Conservation (phyloP, 2,888 invertebrate genomes). For the Ophion obscuratus region DNA sequence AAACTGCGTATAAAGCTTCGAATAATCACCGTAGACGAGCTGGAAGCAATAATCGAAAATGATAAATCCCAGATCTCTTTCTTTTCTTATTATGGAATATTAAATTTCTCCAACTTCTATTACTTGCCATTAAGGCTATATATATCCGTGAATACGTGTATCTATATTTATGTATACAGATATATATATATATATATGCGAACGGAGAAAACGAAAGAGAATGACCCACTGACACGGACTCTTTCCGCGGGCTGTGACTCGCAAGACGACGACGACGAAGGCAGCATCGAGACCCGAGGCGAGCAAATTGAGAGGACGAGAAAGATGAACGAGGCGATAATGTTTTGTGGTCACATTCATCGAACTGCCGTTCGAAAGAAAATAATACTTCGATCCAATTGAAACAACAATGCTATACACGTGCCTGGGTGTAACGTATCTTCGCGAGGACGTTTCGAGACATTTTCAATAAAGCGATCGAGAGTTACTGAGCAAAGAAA, state of each 20-base stretch:
- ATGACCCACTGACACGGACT: constrained; percentile 82
- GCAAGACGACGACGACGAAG: constrained; percentile 42
- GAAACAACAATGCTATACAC: constrained; percentile 5
- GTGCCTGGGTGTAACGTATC: constrained; percentile 3
- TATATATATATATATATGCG: constrained; percentile 25
- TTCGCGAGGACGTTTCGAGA: constrained; percentile 1
- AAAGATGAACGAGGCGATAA: constrained; percentile 37
- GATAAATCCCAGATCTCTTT: constrained; percentile 6
- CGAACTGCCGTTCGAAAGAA: not conserved
- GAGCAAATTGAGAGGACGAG: constrained; percentile 51
- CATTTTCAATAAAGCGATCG: constrained; percentile 46
- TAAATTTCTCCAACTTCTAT: constrained; percentile 25
- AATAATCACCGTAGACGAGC: not conserved
- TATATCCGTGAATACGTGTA: not conserved
- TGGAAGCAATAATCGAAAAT: not conserved
- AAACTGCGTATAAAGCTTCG: not conserved
- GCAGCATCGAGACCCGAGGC: constrained; percentile 19
- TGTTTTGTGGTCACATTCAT: constrained; percentile 32
- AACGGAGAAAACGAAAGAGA: constrained; percentile 56
- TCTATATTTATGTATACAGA: constrained; percentile 10
- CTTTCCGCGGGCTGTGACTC: constrained; percentile 61
- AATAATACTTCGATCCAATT: not conserved
- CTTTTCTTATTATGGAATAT: not conserved
- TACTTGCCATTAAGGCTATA: constrained; percentile 17
- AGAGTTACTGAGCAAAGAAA: constrained; percentile 49